Conservation (phyloP, 2,113 vertebrate species). For the Sula dactylatra region DNA sequence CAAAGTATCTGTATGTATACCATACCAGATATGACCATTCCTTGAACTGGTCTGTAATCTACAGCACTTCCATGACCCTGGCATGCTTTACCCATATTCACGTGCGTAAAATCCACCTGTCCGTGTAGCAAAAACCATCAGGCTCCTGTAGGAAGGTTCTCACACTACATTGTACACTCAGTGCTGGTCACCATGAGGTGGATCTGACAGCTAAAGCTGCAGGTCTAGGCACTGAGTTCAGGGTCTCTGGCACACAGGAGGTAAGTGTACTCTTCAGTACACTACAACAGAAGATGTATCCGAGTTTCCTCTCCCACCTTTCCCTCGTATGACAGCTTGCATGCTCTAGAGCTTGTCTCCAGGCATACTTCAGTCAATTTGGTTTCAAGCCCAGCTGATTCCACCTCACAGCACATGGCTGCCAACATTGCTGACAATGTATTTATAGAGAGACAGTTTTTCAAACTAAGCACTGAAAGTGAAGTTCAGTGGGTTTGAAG, state of each 20-base stretch:
- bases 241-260: background rate
- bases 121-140: background rate
- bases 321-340: background rate
- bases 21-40: background rate
- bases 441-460: background rate
- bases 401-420: accelerated
- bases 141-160: background rate
- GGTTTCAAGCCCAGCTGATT: background rate
- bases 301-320: background rate
- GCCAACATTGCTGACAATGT: background rate
- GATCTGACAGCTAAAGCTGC: background rate
- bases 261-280: background rate
- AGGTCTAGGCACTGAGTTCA: background rate
- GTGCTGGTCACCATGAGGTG: background rate
- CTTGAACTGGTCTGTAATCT: background rate
- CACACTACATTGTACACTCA: background rate
- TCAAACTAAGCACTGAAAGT: background rate
- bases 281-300: background rate
- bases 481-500: background rate
- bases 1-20: background rate
- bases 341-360: background rate
- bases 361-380: background rate
- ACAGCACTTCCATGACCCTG: background rate
- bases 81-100: background rate
- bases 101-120: accelerated